Conservation (phyloP, 2,113 vertebrate genomes). For the Motacilla tschutschensis region DNA sequence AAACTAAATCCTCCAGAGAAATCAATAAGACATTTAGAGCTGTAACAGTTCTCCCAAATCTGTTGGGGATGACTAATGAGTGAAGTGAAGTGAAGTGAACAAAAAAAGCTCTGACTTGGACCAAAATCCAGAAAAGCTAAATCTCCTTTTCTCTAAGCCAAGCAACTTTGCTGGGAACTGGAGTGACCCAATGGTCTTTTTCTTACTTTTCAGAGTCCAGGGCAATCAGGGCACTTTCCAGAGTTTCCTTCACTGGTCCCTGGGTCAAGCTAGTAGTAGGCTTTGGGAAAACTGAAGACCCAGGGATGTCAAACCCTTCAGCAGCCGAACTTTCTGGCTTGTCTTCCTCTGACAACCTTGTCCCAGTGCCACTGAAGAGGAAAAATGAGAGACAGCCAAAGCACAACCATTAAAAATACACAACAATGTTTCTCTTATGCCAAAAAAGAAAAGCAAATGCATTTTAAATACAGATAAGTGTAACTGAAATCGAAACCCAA, state of each 20-base stretch:
- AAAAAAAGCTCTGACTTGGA: not conserved
- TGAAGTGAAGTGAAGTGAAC: not conserved
- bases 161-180: not conserved
- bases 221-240: slow-evolving; percentile 89
- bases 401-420: slow-evolving; percentile 26
- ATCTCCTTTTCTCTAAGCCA: not conserved
- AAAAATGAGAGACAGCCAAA: slow-evolving; percentile 12
- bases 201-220: slow-evolving; percentile 94
- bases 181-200: not conserved
- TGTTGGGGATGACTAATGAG: not conserved
- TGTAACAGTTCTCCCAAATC: not conserved
- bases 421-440: not conserved
- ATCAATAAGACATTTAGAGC: not conserved
- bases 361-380: slow-evolving; percentile 68
- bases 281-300: slow-evolving; percentile 70
- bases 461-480: not conserved
- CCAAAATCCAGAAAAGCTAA: not conserved
- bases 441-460: not conserved
- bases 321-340: slow-evolving; percentile 76
- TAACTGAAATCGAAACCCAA: not conserved
- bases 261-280: slow-evolving; percentile 63
- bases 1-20: not conserved
- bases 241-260: slow-evolving; percentile 84
- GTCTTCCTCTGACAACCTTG: slow-evolving; percentile 71
- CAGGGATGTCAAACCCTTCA: slow-evolving; percentile 70